Evolutionary conservation across 1,140 invertebrate species (phyloP), one percentile per base, ranked within the genome.

Genomic region (Leptinotarsa undecemlineata): DNA sequence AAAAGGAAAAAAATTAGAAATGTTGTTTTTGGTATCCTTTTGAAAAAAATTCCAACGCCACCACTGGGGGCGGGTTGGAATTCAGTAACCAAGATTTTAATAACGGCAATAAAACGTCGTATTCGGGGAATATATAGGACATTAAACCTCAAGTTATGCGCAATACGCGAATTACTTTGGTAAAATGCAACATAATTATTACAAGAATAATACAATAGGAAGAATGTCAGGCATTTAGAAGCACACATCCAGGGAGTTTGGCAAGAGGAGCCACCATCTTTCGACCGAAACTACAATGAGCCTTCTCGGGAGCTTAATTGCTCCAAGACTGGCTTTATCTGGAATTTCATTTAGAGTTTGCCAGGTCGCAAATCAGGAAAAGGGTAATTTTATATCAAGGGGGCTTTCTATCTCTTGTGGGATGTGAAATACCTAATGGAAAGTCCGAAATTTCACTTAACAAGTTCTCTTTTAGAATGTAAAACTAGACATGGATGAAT

Each of bases 361-460:
- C 81, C 81, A 81, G 78, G 79, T 83, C 82, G 83, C 83, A 83
- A 84, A 83, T 84, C 83, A 83, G 81, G 79, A 82, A 80, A 80
- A 79, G 81, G 81, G 81, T 80, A 82, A 82, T 82, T 83, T 81
- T 76, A 79, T 57, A 57, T 17, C 1, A n/a, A n/a, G 51, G 51
- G n/a, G 15, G 51, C 4, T 57, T 57, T 57, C 51, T 19, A 57
- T 19, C 2, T 57, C n/a, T n/a, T n/a, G 51, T 57, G n/a, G 17
- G 17, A 8, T n/a, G 4, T 3, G 51, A 57, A 57, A 17, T 57
- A 57, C 51, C 15, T 17, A 4, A 19, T 17, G n/a, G 4, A 57
- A 57, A 57, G 5, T 15, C 4, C 51, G 1, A 57, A 57, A 57
- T 57, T 57, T 19, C 51, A 57, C 33, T 33, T 8, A 33, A 42